Base-by-base conservation (phyloP, 2,113 vertebrate genomes). In the Myocastor coypus region DNA sequence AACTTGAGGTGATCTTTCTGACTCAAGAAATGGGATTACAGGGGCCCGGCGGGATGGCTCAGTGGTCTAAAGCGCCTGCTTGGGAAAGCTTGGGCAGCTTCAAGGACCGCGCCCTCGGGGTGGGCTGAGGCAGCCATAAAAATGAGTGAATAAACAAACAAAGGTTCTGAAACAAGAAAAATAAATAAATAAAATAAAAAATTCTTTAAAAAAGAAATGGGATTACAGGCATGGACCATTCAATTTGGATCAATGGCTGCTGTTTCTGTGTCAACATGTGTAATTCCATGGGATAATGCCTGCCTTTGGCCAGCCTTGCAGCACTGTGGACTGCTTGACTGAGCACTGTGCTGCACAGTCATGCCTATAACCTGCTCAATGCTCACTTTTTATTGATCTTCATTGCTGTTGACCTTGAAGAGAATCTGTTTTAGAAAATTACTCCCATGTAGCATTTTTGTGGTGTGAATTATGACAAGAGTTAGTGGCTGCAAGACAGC, bases 231-330 rank as follows among this genome's bases (percentile, higher is more conserved):
- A 24, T 42, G 71, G 24, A 42, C 71, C 22, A 75, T 0, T 24
- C 9, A 30, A 26, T 84, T 82, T 84, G 77, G 37, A 22, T 75
- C 9, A 42, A 75, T 75, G 71, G 73, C 57, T 78, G 64, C 87
- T 71, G 10, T 17, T 63, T 68, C 81, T 90, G 24, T 28, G 24
- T 80, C 55, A 75, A 57, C 89, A 87, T 95, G 89, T 89, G 20
- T 40, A 92, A 22, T 63, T 91, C 93, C 80, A 80, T 7, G 6
- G 87, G 87, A 52, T 6, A n/a, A 92, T 80, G 66, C 82, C 91
- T 75, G 78, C 91, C 68, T 87, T 89, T 91, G 92, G 61, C 92
- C 96, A 92, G 91, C 87, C 86, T 57, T 42, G 92, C 61, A 92
- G 63, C 89, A 91, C 93, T 20, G 92, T 81, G 57, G 93, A 81